Percentiles rank a stretch among this genome's conserved stretches.
phyloP scores from a whole-genome alignment of 2,797 vertebrate species.

The Xenopus petersii region DNA sequence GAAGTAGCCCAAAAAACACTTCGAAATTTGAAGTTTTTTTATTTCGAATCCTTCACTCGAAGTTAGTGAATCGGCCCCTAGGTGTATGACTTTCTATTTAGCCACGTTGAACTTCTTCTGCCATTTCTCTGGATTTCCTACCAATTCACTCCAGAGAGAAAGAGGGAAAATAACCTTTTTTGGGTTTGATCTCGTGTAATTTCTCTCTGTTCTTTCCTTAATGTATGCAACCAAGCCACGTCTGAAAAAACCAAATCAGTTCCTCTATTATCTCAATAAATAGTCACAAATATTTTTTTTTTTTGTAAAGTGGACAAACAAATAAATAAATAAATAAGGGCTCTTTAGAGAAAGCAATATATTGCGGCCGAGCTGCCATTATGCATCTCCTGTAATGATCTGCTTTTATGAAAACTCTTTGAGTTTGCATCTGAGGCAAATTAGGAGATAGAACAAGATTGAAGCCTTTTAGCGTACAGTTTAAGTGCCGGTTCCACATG shows the following conservation, averaged over 20 bases:
- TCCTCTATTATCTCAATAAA: conserved; percentile 31
- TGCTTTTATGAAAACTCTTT: conserved; percentile 51
- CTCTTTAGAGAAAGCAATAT: conserved; percentile 8
- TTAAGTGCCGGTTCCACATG: conserved; percentile 62
- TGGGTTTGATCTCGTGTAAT: neutral
- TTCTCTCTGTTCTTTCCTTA: conserved; percentile 22
- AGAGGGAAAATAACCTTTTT: neutral
- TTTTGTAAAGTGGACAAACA: conserved; percentile 14
- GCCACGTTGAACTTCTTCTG: no score
- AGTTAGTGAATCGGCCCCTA: no score
- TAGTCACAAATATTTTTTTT: conserved; percentile 13
- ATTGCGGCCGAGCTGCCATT: conserved; percentile 18
- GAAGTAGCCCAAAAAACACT: no score
- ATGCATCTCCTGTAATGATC: conserved; percentile 55
- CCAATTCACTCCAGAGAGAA: neutral
- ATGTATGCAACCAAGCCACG: conserved; percentile 26
- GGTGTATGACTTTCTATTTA: no score
- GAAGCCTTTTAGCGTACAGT: conserved; percentile 62
- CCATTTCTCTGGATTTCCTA: no score
- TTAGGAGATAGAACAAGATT: conserved; percentile 50
- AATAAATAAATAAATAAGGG: neutral
- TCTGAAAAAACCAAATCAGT: conserved; percentile 12
- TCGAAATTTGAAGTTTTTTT: no score
- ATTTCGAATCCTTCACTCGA: no score
- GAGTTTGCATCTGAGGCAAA: conserved; percentile 55